A percentile compares a stretch with the other conserved stretches of the same genome.
phyloP scores from a whole-genome alignment of 2,888 invertebrate species.

The Drosophila prostipennis region DNA sequence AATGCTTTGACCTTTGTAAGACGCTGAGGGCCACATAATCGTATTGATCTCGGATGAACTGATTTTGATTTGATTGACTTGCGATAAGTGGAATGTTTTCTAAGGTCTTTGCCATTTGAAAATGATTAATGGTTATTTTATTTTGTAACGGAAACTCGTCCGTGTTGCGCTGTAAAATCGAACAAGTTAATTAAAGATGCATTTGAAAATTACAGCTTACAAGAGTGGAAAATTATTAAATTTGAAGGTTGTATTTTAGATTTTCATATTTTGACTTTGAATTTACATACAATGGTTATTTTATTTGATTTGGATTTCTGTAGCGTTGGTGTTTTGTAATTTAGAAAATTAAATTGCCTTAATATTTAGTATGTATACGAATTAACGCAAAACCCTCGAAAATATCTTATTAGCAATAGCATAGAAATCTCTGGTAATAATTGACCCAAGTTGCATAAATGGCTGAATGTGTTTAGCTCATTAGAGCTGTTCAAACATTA shows the following conservation, averaged over 20 bases:
- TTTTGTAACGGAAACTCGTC: constrained; percentile 2
- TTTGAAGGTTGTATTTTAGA: constrained; percentile 1
- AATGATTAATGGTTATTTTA: constrained; percentile 16
- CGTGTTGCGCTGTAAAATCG: neutral
- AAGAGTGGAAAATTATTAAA: constrained; percentile 11
- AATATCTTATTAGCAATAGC: constrained; percentile 1
- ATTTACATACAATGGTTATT: neutral
- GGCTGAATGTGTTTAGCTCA: constrained; percentile 32
- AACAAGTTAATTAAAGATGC: constrained; percentile 10
- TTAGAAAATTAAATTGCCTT: no score
- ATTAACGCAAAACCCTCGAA: neutral
- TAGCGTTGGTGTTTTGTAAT: no score
- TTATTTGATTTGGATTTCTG: neutral
- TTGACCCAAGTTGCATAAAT: constrained; percentile 23
- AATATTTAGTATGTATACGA: no score
- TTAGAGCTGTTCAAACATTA: constrained; percentile 40
- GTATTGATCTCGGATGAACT: constrained; percentile 27
- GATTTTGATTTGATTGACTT: constrained; percentile 37
- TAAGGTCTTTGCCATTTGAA: constrained; percentile 29
- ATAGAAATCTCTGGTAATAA: neutral
- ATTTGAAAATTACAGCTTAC: neutral
- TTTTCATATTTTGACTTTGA: neutral
- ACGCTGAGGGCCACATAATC: constrained; percentile 44
- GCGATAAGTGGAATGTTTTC: constrained; percentile 12
- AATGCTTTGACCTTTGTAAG: constrained; percentile 68